phyloP scores from a whole-genome alignment of 2,797 vertebrate species.

The Channallabes apus region DNA sequence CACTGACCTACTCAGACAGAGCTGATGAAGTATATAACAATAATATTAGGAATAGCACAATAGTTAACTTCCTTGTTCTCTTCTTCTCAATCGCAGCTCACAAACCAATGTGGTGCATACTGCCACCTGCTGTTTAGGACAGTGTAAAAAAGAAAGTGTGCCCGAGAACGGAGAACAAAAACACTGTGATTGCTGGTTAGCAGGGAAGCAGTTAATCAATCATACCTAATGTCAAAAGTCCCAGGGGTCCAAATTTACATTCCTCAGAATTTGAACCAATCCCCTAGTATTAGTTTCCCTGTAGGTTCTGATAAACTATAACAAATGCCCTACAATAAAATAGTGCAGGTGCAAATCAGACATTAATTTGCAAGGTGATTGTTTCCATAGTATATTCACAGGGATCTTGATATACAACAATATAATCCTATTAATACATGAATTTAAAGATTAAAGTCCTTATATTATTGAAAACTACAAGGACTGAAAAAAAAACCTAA shows the following conservation, averaged over 20 bases:
- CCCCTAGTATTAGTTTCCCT: background rate
- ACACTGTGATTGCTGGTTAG: too few species aligned
- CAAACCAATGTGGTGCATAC: too few species aligned
- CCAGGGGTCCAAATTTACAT: background rate
- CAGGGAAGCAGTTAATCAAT: too few species aligned
- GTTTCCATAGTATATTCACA: background rate
- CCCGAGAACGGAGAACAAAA: too few species aligned
- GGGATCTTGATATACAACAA: background rate
- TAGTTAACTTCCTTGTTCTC: too few species aligned
- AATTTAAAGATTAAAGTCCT: background rate
- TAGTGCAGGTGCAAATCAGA: background rate
- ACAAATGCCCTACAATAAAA: background rate
- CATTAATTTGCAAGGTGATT: background rate
- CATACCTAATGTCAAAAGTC: background rate
- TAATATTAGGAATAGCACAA: too few species aligned
- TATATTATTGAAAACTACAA: background rate
- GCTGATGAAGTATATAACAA: too few species aligned
- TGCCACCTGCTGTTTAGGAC: too few species aligned
- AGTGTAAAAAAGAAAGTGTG: too few species aligned
- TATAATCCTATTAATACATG: background rate
- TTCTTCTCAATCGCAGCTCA: too few species aligned
- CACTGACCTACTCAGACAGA: too few species aligned
- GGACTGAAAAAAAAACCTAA: too few species aligned
- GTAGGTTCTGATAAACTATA: background rate
- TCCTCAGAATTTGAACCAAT: background rate